A percentile compares a stretch with the other conserved stretches of the same genome.
Evolutionary conservation across 2,113 vertebrate genomes (phyloP).

Genomic region (Noctilio leporinus): DNA sequence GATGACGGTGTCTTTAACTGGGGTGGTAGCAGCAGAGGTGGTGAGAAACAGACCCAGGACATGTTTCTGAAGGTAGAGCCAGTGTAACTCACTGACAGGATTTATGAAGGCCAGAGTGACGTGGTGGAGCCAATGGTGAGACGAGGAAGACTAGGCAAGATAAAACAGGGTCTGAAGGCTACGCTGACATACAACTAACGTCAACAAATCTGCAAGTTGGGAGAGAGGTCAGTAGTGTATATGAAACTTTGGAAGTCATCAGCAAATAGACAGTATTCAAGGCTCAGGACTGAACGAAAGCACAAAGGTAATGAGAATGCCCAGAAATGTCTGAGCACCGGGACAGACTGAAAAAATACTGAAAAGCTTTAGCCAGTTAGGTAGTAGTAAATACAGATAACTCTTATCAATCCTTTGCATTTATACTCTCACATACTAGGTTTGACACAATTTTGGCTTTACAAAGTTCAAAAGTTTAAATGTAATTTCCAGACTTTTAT

Average conservation of each 20-base stretch:
- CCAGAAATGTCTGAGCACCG: background rate
- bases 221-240: background rate
- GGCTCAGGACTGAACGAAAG: background rate
- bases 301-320: background rate
- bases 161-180: background rate
- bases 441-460: background rate
- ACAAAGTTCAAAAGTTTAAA: background rate
- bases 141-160: background rate
- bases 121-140: background rate
- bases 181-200: background rate
- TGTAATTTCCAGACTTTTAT: constrained; percentile 4
- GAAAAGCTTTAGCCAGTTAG: background rate
- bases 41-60: background rate
- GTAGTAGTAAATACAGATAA: background rate
- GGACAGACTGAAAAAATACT: background rate
- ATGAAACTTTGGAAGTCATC: background rate
- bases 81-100: background rate
- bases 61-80: background rate
- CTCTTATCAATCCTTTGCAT: background rate
- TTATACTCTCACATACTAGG: background rate
- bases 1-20: background rate
- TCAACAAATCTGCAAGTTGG: background rate
- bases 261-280: background rate
- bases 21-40: background rate
- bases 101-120: background rate